Base-by-base conservation (phyloP, 1,140 invertebrate genomes). In the Brachionus rubens region DNA sequence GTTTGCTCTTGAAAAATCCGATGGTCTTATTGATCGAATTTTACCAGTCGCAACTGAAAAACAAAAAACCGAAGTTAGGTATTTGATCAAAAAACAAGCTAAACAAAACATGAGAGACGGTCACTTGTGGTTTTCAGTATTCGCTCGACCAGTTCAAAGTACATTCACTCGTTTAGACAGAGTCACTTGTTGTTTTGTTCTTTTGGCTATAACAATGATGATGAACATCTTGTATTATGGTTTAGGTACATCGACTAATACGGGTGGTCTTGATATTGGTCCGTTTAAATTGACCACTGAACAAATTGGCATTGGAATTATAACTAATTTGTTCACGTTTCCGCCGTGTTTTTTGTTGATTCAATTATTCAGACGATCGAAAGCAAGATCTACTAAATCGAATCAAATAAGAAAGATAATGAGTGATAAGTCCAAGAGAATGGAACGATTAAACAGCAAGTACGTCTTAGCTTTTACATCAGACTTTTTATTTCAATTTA, bases 101-200 rank as follows among this genome's bases (percentile, higher is more conserved):
- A 80, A 82, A 30, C 85, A 86, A 77, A 85, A 86, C 65, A 79
- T 88, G 0, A 81, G 82, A 14, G 87, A 88, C 79, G 87, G 87
- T 33, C 87, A 88, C 79, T 79, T 88, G 5, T 88, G 87, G 87
- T 87, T 88, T 78, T 87, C 86, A 10, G 83, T 88, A 4, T 85
- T 88, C 78, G 81, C 86, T 36, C 79, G 87, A 36, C 87, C 87
- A 14, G 84, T 86, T 3, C 80, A 84, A 46, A 87, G 85, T 48
- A 79, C 87, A 30, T 88, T 88, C 77, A 87, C 67, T 0, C 75
- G 85, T 52, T 78, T 82, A 10, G 85, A 88, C 80, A 78, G 87
- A 40, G 82, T 87, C 14, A 86, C 86, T 6, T 86, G 86, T 56
- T 88, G 87, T 78, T 82, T 87, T 77, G 84, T 85, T 50, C 81